phyloP scores from a whole-genome alignment of 2,797 vertebrate genomes.

The Catharus ustulatus region DNA sequence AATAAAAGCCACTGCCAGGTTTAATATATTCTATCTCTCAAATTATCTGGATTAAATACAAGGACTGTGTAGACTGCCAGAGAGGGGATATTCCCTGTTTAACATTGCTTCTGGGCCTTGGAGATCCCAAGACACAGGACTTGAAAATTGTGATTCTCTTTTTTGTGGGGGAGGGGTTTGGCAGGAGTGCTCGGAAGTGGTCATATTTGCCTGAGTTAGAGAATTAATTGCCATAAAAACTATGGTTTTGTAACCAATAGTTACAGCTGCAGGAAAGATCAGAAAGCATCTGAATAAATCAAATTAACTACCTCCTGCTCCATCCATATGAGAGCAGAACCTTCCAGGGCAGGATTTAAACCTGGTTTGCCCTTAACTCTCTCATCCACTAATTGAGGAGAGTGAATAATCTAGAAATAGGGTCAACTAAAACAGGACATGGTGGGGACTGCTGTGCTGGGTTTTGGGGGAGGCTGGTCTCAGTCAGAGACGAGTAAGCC shows the following conservation, averaged over 20 bases:
- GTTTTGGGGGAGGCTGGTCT: neutral
- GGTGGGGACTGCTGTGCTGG: neutral
- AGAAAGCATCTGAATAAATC: slow-evolving; percentile 35
- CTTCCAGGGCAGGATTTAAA: slow-evolving; percentile 2
- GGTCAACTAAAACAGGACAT: neutral
- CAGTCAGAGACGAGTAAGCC: accelerated
- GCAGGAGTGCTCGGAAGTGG: slow-evolving; percentile 31
- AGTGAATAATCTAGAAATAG: neutral
- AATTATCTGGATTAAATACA: slow-evolving; percentile 58
- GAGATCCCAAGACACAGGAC: slow-evolving; percentile 37
- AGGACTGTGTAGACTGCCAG: neutral
- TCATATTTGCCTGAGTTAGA: slow-evolving; percentile 27
- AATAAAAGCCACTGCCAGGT: slow-evolving; percentile 43
- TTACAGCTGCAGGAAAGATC: slow-evolving; percentile 51
- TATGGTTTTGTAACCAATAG: slow-evolving; percentile 43
- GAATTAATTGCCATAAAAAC: slow-evolving; percentile 54
- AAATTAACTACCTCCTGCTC: slow-evolving; percentile 11
- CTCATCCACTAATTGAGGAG: neutral
- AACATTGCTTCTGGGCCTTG: slow-evolving; percentile 18
- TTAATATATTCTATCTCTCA: slow-evolving; percentile 57
- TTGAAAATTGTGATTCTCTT: slow-evolving; percentile 8
- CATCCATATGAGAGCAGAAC: neutral
- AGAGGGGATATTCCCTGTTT: slow-evolving; percentile 38
- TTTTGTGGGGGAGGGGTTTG: slow-evolving; percentile 12
- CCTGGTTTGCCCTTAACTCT: neutral